phyloP scores from a whole-genome alignment of 30 jellyfish, hydroid and myxozoan species.

The Mastigias papua region DNA sequence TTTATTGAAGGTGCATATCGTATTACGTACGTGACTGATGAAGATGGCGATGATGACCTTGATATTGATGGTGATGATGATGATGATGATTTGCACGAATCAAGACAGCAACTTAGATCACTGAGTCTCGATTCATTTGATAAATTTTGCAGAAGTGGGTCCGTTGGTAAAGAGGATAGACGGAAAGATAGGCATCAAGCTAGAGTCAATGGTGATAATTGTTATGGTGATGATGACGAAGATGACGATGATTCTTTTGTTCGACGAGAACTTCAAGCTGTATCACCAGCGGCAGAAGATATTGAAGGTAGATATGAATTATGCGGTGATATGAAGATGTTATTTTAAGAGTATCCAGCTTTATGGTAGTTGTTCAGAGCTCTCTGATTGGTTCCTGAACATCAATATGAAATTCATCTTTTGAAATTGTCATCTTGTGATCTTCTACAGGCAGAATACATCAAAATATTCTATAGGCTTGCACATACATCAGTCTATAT shows the following conservation, averaged over 20 bases:
- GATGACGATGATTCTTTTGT: conserved; percentile 21
- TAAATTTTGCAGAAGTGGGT: conserved; percentile 88
- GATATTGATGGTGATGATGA: conserved; percentile 67
- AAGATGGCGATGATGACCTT: conserved; percentile 57
- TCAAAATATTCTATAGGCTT: no score
- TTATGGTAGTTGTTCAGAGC: no score
- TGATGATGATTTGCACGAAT: conserved; percentile 8
- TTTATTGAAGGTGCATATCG: conserved; percentile 71
- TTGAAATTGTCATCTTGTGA: no score
- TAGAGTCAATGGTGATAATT: neutral
- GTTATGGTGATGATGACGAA: conserved; percentile 40
- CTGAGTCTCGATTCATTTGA: conserved; percentile 89
- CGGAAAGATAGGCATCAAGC: neutral
- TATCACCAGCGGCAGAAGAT: conserved; percentile 41
- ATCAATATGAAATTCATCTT: no score
- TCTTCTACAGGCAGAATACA: no score
- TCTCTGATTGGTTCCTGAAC: no score
- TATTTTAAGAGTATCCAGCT: neutral
- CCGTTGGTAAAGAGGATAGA: conserved; percentile 42
- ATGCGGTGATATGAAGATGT: neutral
- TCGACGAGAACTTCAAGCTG: conserved; percentile 17
- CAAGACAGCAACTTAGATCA: conserved; percentile 24
- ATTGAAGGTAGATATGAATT: conserved; percentile 30
- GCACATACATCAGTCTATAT: no score
- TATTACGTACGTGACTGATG: conserved; percentile 81